Evolutionary conservation across 1,140 invertebrate species (phyloP).

Genomic region (Plodia interpunctella): DNA sequence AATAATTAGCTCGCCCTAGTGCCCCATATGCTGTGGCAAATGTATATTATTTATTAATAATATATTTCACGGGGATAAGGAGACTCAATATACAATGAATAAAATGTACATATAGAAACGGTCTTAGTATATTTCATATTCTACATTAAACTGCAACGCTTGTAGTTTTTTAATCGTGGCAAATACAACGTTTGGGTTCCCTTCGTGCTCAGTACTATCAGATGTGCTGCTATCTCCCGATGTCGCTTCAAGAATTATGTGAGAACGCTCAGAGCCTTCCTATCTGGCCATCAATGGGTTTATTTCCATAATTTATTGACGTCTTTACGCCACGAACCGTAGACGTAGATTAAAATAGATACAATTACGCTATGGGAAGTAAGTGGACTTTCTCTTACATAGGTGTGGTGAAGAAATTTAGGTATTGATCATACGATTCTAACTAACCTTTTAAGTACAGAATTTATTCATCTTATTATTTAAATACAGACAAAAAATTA

Average conservation of each 20-base stretch:
- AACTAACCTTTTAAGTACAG: too few species aligned
- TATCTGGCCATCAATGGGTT: slow-evolving; percentile 22
- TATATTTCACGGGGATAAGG: too few species aligned
- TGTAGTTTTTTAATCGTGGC: slow-evolving; percentile 32
- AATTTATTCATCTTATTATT: too few species aligned
- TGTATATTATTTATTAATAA: too few species aligned
- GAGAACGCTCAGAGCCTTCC: slow-evolving; percentile 33
- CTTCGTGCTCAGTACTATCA: slow-evolving; percentile 36
- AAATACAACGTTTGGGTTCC: slow-evolving; percentile 49
- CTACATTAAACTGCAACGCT: background rate
- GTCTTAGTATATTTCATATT: background rate
- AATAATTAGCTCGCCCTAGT: too few species aligned
- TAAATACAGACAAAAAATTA: too few species aligned
- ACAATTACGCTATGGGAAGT: background rate
- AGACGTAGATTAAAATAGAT: background rate
- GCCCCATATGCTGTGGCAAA: too few species aligned
- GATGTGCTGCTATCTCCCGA: slow-evolving; percentile 33
- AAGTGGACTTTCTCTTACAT: too few species aligned
- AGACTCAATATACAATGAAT: too few species aligned
- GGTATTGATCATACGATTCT: too few species aligned
- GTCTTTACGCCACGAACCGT: background rate
- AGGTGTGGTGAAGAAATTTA: too few species aligned
- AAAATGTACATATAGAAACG: too few species aligned
- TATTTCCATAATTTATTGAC: slow-evolving; percentile 21
- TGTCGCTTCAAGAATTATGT: slow-evolving; percentile 42